These are phyloP conservation scores for Tetanocera ferruginea DNA, from an alignment of 2,888 invertebrate species.

Conservation along the genomic window DNA sequence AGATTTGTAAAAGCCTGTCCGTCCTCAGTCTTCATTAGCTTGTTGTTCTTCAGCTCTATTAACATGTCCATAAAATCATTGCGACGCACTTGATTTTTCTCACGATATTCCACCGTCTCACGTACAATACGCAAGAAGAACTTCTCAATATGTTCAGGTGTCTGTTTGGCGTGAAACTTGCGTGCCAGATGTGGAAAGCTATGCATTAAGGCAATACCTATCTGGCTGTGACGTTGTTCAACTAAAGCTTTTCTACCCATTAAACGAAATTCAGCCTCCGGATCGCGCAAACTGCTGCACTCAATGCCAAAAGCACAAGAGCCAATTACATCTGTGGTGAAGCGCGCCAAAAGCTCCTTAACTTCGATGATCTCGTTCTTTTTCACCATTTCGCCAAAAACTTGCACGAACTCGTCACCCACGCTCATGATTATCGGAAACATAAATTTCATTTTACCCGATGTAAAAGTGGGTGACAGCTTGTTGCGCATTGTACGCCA, in stretches of 20 bases:
- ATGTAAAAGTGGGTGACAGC: conserved; percentile 63
- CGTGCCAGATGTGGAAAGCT: conserved; percentile 55
- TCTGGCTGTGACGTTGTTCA: conserved; percentile 48
- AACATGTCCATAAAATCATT: conserved; percentile 75
- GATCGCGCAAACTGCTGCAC: conserved; percentile 68
- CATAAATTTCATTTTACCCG: conserved; percentile 66
- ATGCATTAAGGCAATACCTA: conserved; percentile 40
- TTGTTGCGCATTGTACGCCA: conserved; percentile 67
- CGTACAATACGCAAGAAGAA: conserved; percentile 69
- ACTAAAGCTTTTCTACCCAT: conserved; percentile 55
- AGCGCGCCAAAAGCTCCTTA: conserved; percentile 68
- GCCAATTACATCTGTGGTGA: conserved; percentile 72
- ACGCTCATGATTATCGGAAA: conserved; percentile 57
- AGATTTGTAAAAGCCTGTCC: conserved; percentile 54
- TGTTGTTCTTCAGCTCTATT: conserved; percentile 71
- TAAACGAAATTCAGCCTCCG: conserved; percentile 64
- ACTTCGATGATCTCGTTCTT: conserved; percentile 66
- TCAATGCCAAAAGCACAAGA: conserved; percentile 71
- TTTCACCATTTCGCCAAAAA: conserved; percentile 46
- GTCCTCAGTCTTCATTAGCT: conserved; percentile 50
- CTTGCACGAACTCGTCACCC: conserved; percentile 49
- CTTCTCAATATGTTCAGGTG: conserved; percentile 55
- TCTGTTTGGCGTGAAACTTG: conserved; percentile 51
- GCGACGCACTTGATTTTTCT: conserved; percentile 65
- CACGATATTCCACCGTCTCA: conserved; percentile 53